Base-by-base conservation (phyloP, 2,113 vertebrate species). In the Aspidoscelis tigris region DNA sequence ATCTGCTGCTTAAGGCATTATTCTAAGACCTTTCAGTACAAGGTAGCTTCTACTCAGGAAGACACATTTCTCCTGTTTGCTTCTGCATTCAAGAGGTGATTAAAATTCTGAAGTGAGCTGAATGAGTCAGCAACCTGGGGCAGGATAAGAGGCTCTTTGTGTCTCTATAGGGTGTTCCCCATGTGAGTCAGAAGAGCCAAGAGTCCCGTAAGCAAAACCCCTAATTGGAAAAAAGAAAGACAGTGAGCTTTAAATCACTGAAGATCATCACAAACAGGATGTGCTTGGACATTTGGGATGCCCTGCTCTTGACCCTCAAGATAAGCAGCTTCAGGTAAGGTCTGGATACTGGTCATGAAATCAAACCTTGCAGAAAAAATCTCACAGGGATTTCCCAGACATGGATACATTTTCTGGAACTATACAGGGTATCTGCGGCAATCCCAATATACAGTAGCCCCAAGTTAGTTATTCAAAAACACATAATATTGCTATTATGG, bases 231-330 rank as follows among this genome's bases (percentile, higher is more conserved):
- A 64, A 50, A 24, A 77, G 7, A 76, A 78, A 69, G 61, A 76
- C 22, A 64, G 9, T n/a, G 55, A 82, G 24, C 24, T 82, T 74
- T 74, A n/a, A 76, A 41, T 8, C 2, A 10, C n/a, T 33, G 9
- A 55, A 70, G 74, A 70, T 43, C n/a, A 70, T 77, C 24, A 58
- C 44, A 47, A 78, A 33, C 65, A 84, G 82, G 65, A 78, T 70
- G 66, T 58, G 50, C 33, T 78, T 84, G 50, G 64, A 71, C 70
- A 76, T 53, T 44, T 78, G 75, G 33, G 44, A 78, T 58, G 58
- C 75, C 21, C 78, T 53, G 16, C 21, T 61, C 26, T 21, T 55
- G 65, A 77, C 64, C 16, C 22, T 73, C 39, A 64, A 16, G 53
- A 73, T 44, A 74, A 50, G 7, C 7, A 70, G 12, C 5, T 2